These are phyloP conservation scores for Brachylomia viminalis DNA, from an alignment of 2,888 invertebrate species.

Conservation along the genomic window DNA sequence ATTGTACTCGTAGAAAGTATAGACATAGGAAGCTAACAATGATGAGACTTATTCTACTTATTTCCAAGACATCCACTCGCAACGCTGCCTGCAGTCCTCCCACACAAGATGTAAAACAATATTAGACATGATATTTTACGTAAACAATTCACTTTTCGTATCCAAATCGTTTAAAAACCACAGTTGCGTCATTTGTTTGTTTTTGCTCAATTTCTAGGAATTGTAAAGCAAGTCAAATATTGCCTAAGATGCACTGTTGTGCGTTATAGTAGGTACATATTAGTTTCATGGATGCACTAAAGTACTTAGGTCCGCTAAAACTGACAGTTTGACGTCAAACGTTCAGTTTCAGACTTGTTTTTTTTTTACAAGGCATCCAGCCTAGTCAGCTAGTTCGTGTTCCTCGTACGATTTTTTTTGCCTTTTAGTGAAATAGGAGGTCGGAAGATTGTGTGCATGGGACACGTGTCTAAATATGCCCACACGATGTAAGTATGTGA, in stretches of 20 bases:
- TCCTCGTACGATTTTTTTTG: slow-evolving; percentile 32
- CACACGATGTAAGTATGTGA: not conserved
- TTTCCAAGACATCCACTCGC: slow-evolving; percentile 29
- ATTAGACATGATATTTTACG: slow-evolving; percentile 49
- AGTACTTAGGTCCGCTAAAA: slow-evolving; percentile 17
- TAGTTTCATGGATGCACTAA: not conserved
- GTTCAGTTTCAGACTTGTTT: slow-evolving; percentile 16
- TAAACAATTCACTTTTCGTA: slow-evolving; percentile 32
- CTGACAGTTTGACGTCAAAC: slow-evolving; percentile 11
- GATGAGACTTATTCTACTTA: not conserved
- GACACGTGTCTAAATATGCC: not conserved
- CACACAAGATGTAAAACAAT: slow-evolving; percentile 26
- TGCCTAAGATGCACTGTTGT: not conserved
- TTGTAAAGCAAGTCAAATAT: slow-evolving; percentile 10
- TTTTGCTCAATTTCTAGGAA: slow-evolving; percentile 29
- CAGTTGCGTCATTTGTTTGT: slow-evolving; percentile 39
- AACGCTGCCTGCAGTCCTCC: not conserved
- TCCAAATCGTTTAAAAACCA: slow-evolving; percentile 24
- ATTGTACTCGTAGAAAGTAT: slow-evolving; percentile 10
- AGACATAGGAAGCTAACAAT: slow-evolving; percentile 7
- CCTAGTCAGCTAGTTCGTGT: slow-evolving; percentile 8
- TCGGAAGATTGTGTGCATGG: not conserved
- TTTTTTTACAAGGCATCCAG: slow-evolving; percentile 11
- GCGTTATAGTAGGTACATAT: too few relatives aligned
- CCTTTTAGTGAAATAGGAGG: slow-evolving; percentile 31